These are phyloP conservation scores for Chrysogorgia sp. DNA, from an alignment of 92 coral and sea anemone species.

Conservation along the genomic window DNA sequence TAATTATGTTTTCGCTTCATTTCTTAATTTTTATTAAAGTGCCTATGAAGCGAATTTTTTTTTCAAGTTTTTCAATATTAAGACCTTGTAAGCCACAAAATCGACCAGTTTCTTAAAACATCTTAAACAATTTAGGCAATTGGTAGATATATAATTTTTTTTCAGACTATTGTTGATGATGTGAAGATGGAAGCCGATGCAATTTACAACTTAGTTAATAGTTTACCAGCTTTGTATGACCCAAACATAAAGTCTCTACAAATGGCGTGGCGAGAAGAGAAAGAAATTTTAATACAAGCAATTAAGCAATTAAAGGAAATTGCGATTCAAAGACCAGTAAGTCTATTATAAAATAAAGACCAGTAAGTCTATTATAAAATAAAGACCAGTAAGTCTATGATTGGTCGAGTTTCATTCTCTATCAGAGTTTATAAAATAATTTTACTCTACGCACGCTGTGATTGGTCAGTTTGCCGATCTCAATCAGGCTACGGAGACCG, in stretches of 20 bases:
- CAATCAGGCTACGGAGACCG: too few species aligned
- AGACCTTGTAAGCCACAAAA: neutral
- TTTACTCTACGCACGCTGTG: too few species aligned
- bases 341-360: neutral
- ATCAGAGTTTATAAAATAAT: too few species aligned
- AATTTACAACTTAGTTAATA: slow-evolving; percentile 80
- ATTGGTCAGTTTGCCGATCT: too few species aligned
- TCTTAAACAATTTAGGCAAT: neutral
- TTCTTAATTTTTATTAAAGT: too few species aligned
- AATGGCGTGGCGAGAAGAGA: slow-evolving; percentile 89
- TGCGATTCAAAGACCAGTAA: slow-evolving; percentile 49
- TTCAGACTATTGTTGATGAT: slow-evolving; percentile 73
- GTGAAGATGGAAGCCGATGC: slow-evolving; percentile 89
- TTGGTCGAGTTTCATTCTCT: too few species aligned
- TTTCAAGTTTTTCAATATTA: neutral
- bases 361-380: slow-evolving; percentile 1
- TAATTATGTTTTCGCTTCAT: too few species aligned
- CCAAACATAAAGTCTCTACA: slow-evolving; percentile 74
- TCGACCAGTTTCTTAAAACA: neutral
- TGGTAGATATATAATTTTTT: neutral
- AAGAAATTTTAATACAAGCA: slow-evolving; percentile 78
- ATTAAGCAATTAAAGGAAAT: slow-evolving; percentile 75
- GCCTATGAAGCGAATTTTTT: too few species aligned
- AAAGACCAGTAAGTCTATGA: slow-evolving; percentile 15
- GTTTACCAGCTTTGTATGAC: slow-evolving; percentile 65